Evolutionary conservation across 2,113 vertebrate genomes (phyloP), one percentile per base, ranked within the genome.

Genomic region (Callocephalon fimbriatum): DNA sequence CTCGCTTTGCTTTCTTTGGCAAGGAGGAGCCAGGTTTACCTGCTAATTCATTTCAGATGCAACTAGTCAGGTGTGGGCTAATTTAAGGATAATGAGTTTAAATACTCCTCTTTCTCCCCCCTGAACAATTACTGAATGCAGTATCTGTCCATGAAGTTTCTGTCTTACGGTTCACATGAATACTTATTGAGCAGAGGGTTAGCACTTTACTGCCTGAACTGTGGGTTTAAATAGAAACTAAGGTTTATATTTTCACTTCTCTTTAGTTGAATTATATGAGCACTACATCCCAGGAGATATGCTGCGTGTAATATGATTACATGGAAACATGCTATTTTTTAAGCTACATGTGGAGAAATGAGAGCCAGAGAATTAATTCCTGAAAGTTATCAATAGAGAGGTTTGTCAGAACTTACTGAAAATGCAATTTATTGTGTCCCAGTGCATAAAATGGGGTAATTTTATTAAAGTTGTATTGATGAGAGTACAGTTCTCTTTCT

Each of bases 71-170:
- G 7, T 48, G 29, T 88, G 40, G 27, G 31, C 54, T 58, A 58
- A 61, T 83, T 83, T 26, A 62, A 77, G 13, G 32, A 3, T 37
- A 44, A 62, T 37, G n/a, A 75, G 2, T 11, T 74, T 65, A 71
- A 78, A 54, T 8, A 1, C 0, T 25, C 9, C 1, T 4, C 7
- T 14, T 19, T 14, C 2, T 21, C 2, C 3, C 25, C 4, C 13
- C 29, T 29, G 5, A 53, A 19, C 3, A 38, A 10, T 26, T 67
- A 25, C 25, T 26, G 21, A 78, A 35, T 4, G 4, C 5, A 17
- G 1, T 27, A 15, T 63, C 18, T 78, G 5, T 75, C 11, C 1
- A 5, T 1, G 2, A 79, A 75, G 18, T 72, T 62, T 22, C 35
- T 72, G 5, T 50, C 40, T 53, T 42, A n/a, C 7, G 19, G 25